phyloP scores from a whole-genome alignment of 2,888 invertebrate genomes.

The Acronicta leporina region DNA sequence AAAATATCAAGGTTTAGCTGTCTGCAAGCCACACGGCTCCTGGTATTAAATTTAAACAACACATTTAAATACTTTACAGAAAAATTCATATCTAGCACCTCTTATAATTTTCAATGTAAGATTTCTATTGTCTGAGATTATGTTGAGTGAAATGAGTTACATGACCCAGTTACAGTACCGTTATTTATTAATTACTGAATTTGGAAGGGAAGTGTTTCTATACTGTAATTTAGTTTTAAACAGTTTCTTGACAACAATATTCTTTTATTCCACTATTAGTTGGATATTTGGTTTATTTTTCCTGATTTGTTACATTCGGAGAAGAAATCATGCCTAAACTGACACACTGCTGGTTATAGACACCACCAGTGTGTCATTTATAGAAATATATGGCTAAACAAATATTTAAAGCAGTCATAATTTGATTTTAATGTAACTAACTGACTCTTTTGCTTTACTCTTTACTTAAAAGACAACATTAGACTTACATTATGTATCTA shows the following conservation, averaged over 20 bases:
- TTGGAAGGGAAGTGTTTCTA: not conserved
- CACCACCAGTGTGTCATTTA: no score
- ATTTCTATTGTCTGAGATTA: not conserved
- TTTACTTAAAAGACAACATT: not conserved
- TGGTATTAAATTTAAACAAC: no score
- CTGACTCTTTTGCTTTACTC: not conserved
- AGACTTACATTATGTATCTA: not conserved
- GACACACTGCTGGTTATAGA: no score
- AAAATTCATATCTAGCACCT: not conserved
- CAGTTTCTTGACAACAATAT: not conserved
- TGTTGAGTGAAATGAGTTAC: conserved; percentile 2
- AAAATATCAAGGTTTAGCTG: no score
- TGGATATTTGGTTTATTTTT: not conserved
- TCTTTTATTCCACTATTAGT: no score
- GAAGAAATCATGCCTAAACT: not conserved
- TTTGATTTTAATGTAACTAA: not conserved
- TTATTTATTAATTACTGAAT: conserved; percentile 1
- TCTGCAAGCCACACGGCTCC: no score
- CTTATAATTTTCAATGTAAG: not conserved
- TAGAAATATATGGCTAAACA: not conserved
- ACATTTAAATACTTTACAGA: not conserved
- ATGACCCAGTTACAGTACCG: conserved; percentile 6
- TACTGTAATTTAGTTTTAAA: not conserved
- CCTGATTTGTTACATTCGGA: not conserved
- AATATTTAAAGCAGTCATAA: not conserved